Evolutionary conservation across 2,113 vertebrate genomes (phyloP).

Genomic region (Chiloscyllium plagiosum): DNA sequence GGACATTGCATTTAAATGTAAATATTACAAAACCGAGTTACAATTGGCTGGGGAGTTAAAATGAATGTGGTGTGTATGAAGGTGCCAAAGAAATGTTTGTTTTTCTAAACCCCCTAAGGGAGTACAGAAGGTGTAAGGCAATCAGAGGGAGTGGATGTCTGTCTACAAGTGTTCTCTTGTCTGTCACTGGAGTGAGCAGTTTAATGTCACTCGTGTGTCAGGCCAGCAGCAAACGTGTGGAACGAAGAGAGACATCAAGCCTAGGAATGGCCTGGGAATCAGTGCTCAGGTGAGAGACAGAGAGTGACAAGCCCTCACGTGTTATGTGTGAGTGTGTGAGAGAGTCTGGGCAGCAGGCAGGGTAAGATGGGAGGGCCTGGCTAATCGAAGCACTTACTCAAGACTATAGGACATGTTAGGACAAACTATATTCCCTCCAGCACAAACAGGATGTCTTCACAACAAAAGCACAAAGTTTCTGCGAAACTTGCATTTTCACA

Average conservation of each 20-base stretch:
- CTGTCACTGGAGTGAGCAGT: background rate
- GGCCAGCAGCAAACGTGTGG: background rate
- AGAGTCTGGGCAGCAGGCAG: background rate
- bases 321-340: background rate
- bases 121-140: too few species aligned
- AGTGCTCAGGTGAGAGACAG: background rate
- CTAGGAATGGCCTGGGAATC: background rate
- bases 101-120: too few species aligned
- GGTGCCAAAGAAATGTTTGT: background rate
- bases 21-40: too few species aligned
- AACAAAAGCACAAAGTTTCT: background rate
- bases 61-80: background rate
- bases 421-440: background rate
- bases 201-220: background rate
- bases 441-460: background rate
- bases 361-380: background rate
- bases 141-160: background rate
- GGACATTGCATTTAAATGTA: too few species aligned
- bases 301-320: background rate
- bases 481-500: background rate
- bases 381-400: background rate
- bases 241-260: background rate
- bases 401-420: background rate
- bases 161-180: background rate
- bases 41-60: background rate